Evolutionary conservation across 2,113 vertebrate genomes (phyloP).

Genomic region (Castor canadensis): DNA sequence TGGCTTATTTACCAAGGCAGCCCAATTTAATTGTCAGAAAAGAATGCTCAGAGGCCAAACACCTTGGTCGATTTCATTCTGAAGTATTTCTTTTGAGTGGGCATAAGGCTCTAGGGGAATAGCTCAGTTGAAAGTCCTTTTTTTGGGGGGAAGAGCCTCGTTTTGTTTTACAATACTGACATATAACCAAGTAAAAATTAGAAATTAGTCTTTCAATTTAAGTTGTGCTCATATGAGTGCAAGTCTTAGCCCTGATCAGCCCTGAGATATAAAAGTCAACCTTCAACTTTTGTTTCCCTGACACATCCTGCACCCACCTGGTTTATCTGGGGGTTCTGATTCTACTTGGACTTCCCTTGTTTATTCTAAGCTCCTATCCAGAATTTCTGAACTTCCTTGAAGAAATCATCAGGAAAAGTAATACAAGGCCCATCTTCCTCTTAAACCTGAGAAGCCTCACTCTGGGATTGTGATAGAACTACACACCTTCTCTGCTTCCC

Average conservation of each 20-base stretch:
- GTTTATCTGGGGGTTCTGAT: not conserved
- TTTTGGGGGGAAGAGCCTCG: not conserved
- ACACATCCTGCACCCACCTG: not conserved
- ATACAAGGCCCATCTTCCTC: not conserved
- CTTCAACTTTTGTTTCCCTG: not conserved
- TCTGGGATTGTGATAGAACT: not conserved
- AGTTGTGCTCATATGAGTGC: not conserved
- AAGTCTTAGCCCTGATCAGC: not conserved
- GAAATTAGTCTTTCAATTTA: not conserved
- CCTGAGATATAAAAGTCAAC: conserved; percentile 7
- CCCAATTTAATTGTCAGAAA: conserved; percentile 44
- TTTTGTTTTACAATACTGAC: not conserved
- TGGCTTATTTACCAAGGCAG: not conserved
- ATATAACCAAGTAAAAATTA: conserved; percentile 5
- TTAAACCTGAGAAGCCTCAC: not conserved
- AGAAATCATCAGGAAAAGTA: not conserved
- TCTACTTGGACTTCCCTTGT: not conserved
- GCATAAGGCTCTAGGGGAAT: not conserved
- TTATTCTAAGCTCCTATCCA: not conserved
- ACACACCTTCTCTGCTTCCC: not conserved
- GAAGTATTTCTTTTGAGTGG: conserved; percentile 40
- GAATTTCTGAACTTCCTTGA: conserved; percentile 33
- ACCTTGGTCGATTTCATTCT: conserved; percentile 29
- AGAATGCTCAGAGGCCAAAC: not conserved
- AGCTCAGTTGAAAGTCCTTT: not conserved